phyloP scores from a whole-genome alignment of 2,797 vertebrate species.

The Poecilia gillii region DNA sequence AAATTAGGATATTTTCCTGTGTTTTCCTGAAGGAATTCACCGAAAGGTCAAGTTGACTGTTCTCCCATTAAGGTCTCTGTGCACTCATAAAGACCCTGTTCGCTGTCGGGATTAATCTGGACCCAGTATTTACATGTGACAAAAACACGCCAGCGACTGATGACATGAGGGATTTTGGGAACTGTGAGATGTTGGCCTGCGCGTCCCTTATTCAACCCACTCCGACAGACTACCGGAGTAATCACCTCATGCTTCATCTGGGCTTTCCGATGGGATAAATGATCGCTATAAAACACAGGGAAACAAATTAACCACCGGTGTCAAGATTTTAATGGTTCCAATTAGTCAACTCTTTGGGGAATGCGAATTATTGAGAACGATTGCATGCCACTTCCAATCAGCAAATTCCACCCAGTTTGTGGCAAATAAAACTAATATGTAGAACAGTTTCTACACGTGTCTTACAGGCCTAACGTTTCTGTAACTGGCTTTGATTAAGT shows the following conservation, averaged over 20 bases:
- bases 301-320: slow-evolving; percentile 78
- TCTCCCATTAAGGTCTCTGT: slow-evolving; percentile 38
- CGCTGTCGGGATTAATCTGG: slow-evolving; percentile 1
- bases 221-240: slow-evolving; percentile 48
- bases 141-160: slow-evolving; percentile 50
- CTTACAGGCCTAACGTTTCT: slow-evolving; percentile 24
- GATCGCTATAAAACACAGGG: slow-evolving; percentile 77
- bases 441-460: slow-evolving; percentile 35
- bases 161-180: slow-evolving; percentile 43
- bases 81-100: slow-evolving; percentile 47
- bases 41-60: slow-evolving; percentile 66
- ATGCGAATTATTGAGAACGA: slow-evolving; percentile 72
- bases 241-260: slow-evolving; percentile 75
- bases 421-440: slow-evolving; percentile 36
- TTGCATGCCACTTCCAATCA: slow-evolving; percentile 47
- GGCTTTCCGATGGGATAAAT: slow-evolving; percentile 69
- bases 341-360: slow-evolving; percentile 81
- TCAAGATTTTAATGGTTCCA: slow-evolving; percentile 79
- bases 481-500: slow-evolving; percentile 34
- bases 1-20: slow-evolving; percentile 70
- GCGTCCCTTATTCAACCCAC: slow-evolving; percentile 4
- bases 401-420: slow-evolving; percentile 56
- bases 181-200: slow-evolving; percentile 11
- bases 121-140: slow-evolving; percentile 11
- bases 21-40: slow-evolving; percentile 51